Conservation (phyloP, 2,113 vertebrate genomes). For the Notothenia rossii region DNA sequence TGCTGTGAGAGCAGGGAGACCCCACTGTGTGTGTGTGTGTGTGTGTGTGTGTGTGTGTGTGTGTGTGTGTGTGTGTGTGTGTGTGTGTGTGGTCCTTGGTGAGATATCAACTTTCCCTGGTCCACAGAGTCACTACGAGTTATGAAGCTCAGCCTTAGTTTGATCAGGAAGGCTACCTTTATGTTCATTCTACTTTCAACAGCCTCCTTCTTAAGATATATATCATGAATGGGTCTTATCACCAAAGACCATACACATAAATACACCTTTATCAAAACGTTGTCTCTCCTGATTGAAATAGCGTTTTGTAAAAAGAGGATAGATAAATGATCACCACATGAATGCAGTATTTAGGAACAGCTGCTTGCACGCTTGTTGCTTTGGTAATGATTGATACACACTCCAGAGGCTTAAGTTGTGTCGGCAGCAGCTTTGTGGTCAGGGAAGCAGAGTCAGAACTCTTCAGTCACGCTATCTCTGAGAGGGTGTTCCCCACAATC, state of each 20-base stretch:
- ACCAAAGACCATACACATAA: no score
- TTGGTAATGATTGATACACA: conserved; percentile 11
- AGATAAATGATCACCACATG: neutral
- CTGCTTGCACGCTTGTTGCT: conserved; percentile 14
- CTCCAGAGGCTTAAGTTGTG: conserved; percentile 18
- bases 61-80: neutral
- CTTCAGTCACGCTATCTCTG: conserved; percentile 29
- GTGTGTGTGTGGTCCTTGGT: conserved; percentile 11
- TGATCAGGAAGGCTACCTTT: no score
- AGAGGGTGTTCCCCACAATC: conserved; percentile 38
- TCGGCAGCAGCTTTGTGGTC: conserved; percentile 41
- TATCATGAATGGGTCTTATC: no score
- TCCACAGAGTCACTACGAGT: neutral
- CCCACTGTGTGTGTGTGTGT: neutral
- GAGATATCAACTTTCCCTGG: neutral
- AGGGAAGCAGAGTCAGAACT: conserved; percentile 18
- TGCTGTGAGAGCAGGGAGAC: no score
- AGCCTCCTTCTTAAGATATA: no score
- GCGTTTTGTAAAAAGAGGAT: neutral
- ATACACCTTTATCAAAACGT: no score
- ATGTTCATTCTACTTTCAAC: no score
- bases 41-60: conserved; percentile 17
- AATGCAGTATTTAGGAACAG: conserved; percentile 10
- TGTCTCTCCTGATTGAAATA: no score
- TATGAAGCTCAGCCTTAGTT: no score